A percentile compares a stretch with the other conserved stretches of the same genome.
Conservation (phyloP, 35 echinoderm and acorn worm genomes). For the Amphiura filiformis region DNA sequence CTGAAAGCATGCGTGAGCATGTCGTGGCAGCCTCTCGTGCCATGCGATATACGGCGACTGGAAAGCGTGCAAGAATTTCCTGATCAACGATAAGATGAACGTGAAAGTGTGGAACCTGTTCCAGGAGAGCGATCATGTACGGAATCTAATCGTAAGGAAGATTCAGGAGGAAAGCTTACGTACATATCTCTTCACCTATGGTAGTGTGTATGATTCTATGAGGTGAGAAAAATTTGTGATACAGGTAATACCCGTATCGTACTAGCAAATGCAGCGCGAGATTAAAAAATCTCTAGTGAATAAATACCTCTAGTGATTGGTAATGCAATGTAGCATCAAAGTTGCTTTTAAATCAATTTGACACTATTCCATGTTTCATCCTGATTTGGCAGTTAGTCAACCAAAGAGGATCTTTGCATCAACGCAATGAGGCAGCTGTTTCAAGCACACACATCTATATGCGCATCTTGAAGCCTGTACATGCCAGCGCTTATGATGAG, state of each 20-base stretch:
- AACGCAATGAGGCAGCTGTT: too few species aligned
- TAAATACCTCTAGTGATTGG: background rate
- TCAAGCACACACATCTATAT: too few species aligned
- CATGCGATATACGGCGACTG: constrained; percentile 94
- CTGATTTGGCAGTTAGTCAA: too few species aligned
- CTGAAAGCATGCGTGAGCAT: constrained; percentile 97
- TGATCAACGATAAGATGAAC: constrained; percentile 98
- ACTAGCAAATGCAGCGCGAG: too few species aligned
- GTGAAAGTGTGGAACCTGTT: constrained; percentile 96
- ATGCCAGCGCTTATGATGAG: too few species aligned
- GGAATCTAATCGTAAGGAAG: constrained; percentile 86
- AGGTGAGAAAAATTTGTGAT: constrained; percentile 39
- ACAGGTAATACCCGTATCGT: background rate
- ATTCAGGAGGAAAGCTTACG: constrained; percentile 96
- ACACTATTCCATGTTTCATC: background rate
- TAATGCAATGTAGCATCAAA: background rate
- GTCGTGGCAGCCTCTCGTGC: constrained; percentile 90
- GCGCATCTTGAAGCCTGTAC: too few species aligned
- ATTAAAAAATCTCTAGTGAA: background rate
- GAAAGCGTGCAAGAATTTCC: constrained; percentile 70
- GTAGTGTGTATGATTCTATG: constrained; percentile 93
- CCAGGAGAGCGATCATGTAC: constrained; percentile 65
- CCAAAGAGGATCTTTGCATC: too few species aligned
- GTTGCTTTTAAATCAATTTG: too few species aligned
- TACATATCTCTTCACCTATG: constrained; percentile 95